phyloP scores from a whole-genome alignment of 2,888 invertebrate species.

The Mythimna lalbum region DNA sequence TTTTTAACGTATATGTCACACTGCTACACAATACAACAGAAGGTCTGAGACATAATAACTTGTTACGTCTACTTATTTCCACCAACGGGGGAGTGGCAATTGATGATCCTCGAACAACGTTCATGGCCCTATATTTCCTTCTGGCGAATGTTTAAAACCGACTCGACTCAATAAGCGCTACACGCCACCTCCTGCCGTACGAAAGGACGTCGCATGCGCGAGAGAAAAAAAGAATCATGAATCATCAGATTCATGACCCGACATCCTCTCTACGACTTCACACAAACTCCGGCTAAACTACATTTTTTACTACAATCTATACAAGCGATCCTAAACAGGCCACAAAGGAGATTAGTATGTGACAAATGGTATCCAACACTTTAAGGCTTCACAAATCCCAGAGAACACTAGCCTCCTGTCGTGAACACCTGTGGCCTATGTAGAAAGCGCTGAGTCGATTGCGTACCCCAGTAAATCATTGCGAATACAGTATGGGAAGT shows the following conservation, averaged over 20 bases:
- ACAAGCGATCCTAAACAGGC: not conserved
- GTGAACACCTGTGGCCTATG: not conserved
- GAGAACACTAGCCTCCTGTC: not conserved
- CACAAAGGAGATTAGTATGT: not conserved
- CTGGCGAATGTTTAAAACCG: not conserved
- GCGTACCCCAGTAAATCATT: not conserved
- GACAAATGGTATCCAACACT: not conserved
- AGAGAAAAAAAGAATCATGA: not conserved
- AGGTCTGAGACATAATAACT: not conserved
- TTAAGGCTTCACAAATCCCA: not conserved
- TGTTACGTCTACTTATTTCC: not conserved
- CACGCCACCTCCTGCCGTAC: not conserved
- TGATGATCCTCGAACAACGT: not conserved
- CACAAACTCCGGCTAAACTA: not conserved
- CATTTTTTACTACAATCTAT: not conserved
- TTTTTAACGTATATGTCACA: not conserved
- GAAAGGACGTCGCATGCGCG: not conserved
- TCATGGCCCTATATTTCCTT: not conserved
- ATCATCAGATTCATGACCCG: too few species aligned
- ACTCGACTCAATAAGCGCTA: not conserved
- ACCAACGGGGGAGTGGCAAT: not conserved
- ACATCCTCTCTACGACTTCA: not conserved
- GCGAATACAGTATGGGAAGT: not conserved
- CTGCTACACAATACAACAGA: not conserved
- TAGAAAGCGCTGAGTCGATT: not conserved